Evolutionary conservation across 2,888 invertebrate genomes (phyloP).

Genomic region (Steinernema carpocapsae): DNA sequence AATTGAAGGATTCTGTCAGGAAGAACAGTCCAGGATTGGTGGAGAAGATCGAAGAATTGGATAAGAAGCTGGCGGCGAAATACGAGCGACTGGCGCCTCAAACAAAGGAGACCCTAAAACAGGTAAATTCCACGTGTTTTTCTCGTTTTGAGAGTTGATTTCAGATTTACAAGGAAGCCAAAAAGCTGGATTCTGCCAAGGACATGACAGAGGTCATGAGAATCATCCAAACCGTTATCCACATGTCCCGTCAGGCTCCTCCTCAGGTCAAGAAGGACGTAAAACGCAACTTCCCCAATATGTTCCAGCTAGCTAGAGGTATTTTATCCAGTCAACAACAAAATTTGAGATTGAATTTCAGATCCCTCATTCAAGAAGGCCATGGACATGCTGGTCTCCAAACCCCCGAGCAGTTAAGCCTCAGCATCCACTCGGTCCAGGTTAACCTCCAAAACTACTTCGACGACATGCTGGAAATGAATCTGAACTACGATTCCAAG

Average conservation of each 20-base stretch:
- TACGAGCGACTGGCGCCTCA: not conserved
- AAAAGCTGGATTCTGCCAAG: not conserved
- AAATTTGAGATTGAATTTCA: not conserved
- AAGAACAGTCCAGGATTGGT: not conserved
- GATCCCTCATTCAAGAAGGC: constrained; percentile 2
- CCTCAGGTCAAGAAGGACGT: constrained; percentile 17
- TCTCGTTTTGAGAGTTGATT: not conserved
- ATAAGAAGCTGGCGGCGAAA: not conserved
- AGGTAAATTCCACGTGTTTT: not conserved
- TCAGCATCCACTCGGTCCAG: not conserved
- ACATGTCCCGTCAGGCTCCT: constrained; percentile 13
- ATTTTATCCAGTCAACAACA: too few relatives aligned
- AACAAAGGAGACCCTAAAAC: not conserved
- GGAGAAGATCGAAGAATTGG: not conserved
- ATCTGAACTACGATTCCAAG: not conserved
- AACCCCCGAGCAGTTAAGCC: not conserved
- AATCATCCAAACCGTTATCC: not conserved
- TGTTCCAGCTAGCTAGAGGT: not conserved
- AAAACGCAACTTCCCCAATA: not conserved
- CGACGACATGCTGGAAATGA: not conserved
- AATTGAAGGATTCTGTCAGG: not conserved
- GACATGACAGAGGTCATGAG: not conserved
- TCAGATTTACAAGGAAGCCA: not conserved
- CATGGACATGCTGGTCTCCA: constrained; percentile 29
- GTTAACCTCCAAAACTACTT: not conserved